phyloP scores from a whole-genome alignment of 2,113 vertebrate species.

The Scalopus aquaticus region DNA sequence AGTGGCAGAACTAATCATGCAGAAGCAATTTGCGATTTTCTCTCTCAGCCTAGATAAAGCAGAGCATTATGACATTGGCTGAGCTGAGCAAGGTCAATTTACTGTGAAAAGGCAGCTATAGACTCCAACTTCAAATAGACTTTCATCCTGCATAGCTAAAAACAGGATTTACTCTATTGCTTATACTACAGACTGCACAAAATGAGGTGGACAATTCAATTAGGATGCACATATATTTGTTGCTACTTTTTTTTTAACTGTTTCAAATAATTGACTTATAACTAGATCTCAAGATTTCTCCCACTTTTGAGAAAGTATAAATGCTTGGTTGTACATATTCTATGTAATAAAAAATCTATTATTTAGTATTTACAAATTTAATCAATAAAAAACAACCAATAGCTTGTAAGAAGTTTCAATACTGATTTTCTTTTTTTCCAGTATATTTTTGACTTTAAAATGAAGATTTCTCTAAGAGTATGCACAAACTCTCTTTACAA shows the following conservation, averaged over 20 bases:
- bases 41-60: constrained; percentile 87
- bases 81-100: constrained; percentile 88
- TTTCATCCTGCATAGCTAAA: constrained; percentile 82
- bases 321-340: not conserved
- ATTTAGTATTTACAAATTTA: constrained; percentile 5
- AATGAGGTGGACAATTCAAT: constrained; percentile 81
- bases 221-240: constrained; percentile 62
- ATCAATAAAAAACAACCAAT: not conserved
- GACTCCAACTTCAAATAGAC: constrained; percentile 88
- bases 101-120: constrained; percentile 88
- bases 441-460: not conserved
- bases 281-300: constrained; percentile 73
- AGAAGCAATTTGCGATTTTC: constrained; percentile 90
- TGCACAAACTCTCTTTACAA: not conserved
- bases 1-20: constrained; percentile 91
- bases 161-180: constrained; percentile 81
- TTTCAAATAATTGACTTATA: constrained; percentile 74
- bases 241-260: not conserved
- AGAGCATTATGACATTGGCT: constrained; percentile 88
- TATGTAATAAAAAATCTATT: constrained; percentile 24
- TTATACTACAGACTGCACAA: constrained; percentile 73
- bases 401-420: not conserved
- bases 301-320: not conserved
- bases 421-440: constrained; percentile 13
- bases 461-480: not conserved